Evolutionary conservation across 2,113 vertebrate species (phyloP).

Genomic region (Dicentrarchus labrax): DNA sequence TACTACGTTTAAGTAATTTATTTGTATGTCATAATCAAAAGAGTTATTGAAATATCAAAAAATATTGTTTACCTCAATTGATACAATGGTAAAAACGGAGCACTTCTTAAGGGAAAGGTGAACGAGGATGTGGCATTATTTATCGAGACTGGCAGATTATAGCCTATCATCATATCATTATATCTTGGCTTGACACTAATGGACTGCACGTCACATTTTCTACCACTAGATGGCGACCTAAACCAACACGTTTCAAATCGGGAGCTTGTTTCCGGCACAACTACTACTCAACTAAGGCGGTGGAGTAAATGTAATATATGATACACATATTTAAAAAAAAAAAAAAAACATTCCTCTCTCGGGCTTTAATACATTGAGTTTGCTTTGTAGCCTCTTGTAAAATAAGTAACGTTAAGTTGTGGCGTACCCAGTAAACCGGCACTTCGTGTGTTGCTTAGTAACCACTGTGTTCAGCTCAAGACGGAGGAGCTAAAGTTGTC

Average conservation of each 20-base stretch:
- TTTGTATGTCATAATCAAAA: too few species aligned
- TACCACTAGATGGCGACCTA: conserved; percentile 50
- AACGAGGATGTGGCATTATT: background rate
- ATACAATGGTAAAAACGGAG: too few species aligned
- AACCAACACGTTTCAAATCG: background rate
- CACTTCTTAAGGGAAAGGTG: background rate
- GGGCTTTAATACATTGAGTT: too few species aligned
- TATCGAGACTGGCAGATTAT: background rate
- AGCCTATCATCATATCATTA: too few species aligned
- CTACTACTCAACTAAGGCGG: background rate
- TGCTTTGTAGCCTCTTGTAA: background rate
- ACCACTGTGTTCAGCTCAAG: background rate
- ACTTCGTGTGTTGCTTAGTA: background rate
- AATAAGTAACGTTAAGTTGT: too few species aligned
- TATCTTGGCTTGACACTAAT: background rate
- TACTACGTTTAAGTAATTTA: too few species aligned
- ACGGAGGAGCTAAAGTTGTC: background rate
- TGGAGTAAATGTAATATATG: background rate
- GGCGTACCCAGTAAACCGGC: background rate
- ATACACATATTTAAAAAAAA: background rate
- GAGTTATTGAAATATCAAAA: background rate
- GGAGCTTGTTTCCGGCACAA: background rate
- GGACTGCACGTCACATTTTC: background rate
- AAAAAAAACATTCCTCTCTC: too few species aligned
- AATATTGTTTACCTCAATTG: background rate